Evolutionary conservation across 2,113 vertebrate genomes (phyloP).

Genomic region (Lasiurus borealis): DNA sequence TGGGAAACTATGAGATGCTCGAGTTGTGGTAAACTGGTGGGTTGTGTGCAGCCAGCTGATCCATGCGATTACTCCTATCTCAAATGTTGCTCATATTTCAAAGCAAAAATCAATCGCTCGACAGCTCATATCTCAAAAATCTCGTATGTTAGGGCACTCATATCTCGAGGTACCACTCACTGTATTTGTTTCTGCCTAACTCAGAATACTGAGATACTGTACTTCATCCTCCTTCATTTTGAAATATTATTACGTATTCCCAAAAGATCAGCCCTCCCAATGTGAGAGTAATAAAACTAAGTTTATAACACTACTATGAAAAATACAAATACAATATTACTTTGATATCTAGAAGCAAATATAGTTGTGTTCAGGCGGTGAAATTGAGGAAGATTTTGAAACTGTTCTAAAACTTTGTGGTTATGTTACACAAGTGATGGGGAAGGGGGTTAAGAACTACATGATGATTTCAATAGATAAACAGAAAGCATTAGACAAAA

Average conservation of each 20-base stretch:
- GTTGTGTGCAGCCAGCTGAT: no score
- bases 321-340: neutral
- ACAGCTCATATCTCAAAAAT: no score
- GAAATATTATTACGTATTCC: neutral
- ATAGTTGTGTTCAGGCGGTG: neutral
- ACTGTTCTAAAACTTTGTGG: neutral
- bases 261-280: neutral
- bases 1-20: no score
- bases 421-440: neutral
- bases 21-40: no score
- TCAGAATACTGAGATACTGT: neutral
- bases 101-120: no score
- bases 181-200: neutral
- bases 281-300: neutral
- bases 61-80: no score
- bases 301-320: neutral
- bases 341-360: neutral
- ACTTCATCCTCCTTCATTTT: neutral
- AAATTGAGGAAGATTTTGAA: neutral
- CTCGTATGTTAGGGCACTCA: no score
- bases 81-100: no score
- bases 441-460: neutral
- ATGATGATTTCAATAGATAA: neutral
- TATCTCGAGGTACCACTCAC: no score
- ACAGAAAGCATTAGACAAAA: neutral